phyloP scores from a whole-genome alignment of 2,113 vertebrate species.

The Castor canadensis region DNA sequence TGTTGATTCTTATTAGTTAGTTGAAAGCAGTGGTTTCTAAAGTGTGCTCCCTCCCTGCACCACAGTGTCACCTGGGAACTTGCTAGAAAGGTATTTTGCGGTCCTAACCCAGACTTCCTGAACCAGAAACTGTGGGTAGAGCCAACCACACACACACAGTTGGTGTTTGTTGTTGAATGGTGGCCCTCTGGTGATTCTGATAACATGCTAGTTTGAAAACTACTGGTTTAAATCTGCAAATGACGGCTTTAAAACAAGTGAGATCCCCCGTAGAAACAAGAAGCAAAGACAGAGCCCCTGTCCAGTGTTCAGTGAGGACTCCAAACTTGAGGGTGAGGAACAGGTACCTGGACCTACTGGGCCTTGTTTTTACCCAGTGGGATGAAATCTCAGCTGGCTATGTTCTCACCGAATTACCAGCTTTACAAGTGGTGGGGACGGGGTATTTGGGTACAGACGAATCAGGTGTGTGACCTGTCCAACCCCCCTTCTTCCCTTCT shows the following conservation, averaged over 20 bases:
- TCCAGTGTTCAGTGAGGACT: background rate
- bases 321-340: background rate
- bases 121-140: background rate
- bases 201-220: background rate
- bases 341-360: background rate
- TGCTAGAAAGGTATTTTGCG: background rate
- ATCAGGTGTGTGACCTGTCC: background rate
- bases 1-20: background rate
- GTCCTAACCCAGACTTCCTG: background rate
- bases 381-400: too few relatives aligned
- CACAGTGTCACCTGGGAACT: background rate
- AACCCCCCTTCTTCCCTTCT: background rate
- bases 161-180: background rate
- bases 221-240: background rate
- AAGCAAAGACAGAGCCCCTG: background rate
- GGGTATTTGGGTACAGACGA: background rate
- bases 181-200: background rate
- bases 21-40: background rate
- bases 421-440: fast-evolving
- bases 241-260: background rate
- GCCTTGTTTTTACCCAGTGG: too few relatives aligned
- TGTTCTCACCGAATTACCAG: too few relatives aligned
- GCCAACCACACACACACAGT: background rate
- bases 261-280: background rate
- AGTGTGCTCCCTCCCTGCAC: background rate